Evolutionary conservation across 1,140 invertebrate genomes (phyloP).

Genomic region (Aradophagus sp.): DNA sequence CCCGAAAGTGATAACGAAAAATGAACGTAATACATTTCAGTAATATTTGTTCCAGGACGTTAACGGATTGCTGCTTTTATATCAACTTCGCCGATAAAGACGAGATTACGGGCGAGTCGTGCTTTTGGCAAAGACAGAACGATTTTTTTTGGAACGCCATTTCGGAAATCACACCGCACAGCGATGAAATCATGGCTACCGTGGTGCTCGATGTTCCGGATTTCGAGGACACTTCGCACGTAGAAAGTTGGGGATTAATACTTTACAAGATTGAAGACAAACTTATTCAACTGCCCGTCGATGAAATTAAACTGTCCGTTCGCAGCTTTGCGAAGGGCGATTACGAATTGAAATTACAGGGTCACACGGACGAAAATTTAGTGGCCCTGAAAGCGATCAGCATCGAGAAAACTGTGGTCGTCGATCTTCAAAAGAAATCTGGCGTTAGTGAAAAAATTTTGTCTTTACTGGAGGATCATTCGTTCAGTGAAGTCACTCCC

Average conservation of each 20-base stretch:
- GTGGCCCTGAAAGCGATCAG: constrained; percentile 63
- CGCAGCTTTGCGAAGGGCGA: constrained; percentile 48
- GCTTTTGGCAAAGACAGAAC: too few species aligned
- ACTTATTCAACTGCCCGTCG: constrained; percentile 60
- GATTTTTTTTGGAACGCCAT: too few species aligned
- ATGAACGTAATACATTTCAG: too few species aligned
- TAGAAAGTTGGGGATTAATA: constrained; percentile 60
- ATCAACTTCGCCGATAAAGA: too few species aligned
- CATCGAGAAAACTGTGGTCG: constrained; percentile 51
- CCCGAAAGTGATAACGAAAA: too few species aligned
- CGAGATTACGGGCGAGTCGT: too few species aligned
- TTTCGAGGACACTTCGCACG: constrained; percentile 49
- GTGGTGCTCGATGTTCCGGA: constrained; percentile 63
- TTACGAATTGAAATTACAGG: constrained; percentile 46
- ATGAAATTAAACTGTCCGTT: constrained; percentile 46
- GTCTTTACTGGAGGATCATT: constrained; percentile 54
- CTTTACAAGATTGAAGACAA: constrained; percentile 61
- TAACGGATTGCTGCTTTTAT: too few species aligned
- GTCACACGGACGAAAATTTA: constrained; percentile 25
- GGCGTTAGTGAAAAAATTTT: neutral
- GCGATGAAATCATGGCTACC: constrained; percentile 54
- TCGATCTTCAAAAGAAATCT: constrained; percentile 34
- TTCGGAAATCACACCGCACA: too few species aligned
- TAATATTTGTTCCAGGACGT: too few species aligned
- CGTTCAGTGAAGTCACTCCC: constrained; percentile 51